A percentile compares a stretch with the other conserved stretches of the same genome.
Conservation (phyloP, 1,140 invertebrate genomes). For the Latrodectus geometricus region DNA sequence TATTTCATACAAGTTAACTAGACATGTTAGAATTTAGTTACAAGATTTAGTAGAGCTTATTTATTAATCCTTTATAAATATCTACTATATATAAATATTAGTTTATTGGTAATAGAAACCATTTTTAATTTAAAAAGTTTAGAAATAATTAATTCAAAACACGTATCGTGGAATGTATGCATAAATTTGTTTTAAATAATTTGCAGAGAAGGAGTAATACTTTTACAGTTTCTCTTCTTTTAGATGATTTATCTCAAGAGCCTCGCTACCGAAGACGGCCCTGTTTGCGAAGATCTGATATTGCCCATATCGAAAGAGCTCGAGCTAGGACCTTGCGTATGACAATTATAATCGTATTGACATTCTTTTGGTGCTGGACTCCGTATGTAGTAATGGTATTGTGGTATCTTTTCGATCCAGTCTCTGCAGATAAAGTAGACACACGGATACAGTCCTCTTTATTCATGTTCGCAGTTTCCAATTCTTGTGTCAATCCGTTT, state of each 20-base stretch:
- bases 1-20: too few species aligned
- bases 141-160: too few species aligned
- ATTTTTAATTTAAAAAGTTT: too few species aligned
- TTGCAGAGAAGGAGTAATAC: too few species aligned
- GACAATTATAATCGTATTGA: conserved; percentile 85
- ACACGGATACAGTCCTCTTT: conserved; percentile 74
- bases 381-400: conserved; percentile 82
- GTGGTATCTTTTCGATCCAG: conserved; percentile 72
- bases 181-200: too few species aligned
- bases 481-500: conserved; percentile 82
- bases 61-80: too few species aligned
- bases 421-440: conserved; percentile 71
- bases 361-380: conserved; percentile 85
- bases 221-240: conserved; percentile 18
- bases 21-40: too few species aligned
- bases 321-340: conserved; percentile 78
- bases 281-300: conserved; percentile 76
- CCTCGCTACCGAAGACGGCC: conserved; percentile 65
- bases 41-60: too few species aligned
- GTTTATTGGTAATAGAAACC: too few species aligned
- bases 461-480: conserved; percentile 77
- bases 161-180: too few species aligned
- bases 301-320: conserved; percentile 74
- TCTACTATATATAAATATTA: too few species aligned
- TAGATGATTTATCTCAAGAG: conserved; percentile 40